A percentile compares a stretch with the other conserved stretches of the same genome.
These are phyloP conservation scores for Loxodonta africana DNA, from an alignment of 2,113 vertebrate genomes.

Conservation along the genomic window DNA sequence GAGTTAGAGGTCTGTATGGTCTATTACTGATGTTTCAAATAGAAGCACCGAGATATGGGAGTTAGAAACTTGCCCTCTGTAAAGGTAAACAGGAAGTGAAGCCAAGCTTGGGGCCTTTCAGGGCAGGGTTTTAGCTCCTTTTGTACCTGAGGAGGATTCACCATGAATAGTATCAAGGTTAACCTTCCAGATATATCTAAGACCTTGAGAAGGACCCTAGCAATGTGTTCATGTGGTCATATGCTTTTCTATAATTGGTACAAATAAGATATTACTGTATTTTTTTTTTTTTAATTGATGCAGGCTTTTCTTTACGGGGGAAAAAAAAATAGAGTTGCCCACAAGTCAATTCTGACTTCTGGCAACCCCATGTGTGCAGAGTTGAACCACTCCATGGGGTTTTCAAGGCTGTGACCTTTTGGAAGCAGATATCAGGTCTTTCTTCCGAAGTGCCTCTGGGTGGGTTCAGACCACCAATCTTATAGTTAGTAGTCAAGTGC, in stretches of 20 bases:
- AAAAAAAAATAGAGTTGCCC: background rate
- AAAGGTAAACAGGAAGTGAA: background rate
- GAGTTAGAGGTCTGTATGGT: slow-evolving; percentile 64
- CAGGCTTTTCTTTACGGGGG: background rate
- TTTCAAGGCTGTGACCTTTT: background rate
- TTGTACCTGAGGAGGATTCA: background rate
- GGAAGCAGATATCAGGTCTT: background rate
- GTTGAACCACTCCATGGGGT: background rate
- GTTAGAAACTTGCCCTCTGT: background rate
- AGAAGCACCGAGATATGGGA: slow-evolving; percentile 58
- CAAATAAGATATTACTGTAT: background rate
- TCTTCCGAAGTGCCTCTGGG: too few species aligned
- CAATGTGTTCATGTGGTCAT: background rate
- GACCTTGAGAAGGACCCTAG: background rate
- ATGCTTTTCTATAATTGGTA: background rate
- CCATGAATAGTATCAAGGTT: background rate
- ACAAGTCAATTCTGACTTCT: background rate
- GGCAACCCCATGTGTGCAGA: background rate
- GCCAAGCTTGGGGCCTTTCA: background rate
- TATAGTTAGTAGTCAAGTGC: background rate
- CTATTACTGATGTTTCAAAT: slow-evolving; percentile 74
- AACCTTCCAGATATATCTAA: background rate
- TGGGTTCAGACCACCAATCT: background rate
- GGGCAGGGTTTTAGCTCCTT: background rate
- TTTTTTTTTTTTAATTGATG: background rate